These are phyloP conservation scores for Sylvietta virens DNA, from an alignment of 2,113 vertebrate genomes.

Conservation along the genomic window DNA sequence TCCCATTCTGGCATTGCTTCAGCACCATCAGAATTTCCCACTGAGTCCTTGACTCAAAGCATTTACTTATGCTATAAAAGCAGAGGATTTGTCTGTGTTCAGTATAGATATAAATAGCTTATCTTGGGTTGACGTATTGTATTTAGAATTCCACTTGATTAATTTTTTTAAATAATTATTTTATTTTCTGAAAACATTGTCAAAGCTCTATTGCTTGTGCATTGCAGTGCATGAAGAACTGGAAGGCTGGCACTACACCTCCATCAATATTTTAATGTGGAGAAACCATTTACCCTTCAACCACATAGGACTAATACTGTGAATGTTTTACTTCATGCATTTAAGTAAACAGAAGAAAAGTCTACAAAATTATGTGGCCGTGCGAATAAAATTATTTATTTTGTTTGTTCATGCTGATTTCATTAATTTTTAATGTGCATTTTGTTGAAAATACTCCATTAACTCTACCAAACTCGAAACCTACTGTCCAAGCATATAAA, in stretches of 20 bases:
- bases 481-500: background rate
- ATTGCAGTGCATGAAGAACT: background rate
- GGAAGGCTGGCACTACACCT: background rate
- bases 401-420: background rate
- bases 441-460: background rate
- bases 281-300: background rate
- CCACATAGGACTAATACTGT: background rate
- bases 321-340: background rate
- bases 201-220: background rate
- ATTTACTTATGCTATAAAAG: background rate
- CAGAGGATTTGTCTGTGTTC: background rate
- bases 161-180: background rate
- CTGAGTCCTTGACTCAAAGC: background rate
- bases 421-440: background rate
- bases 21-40: background rate
- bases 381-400: background rate
- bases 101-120: background rate
- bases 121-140: background rate
- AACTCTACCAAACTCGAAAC: background rate
- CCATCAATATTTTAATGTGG: background rate
- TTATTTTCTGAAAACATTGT: background rate
- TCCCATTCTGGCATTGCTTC: background rate
- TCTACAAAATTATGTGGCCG: background rate
- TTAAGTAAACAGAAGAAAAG: background rate
- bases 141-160: background rate